Percentiles rank a stretch among this genome's conserved stretches.
These are phyloP conservation scores for Phasia obesa DNA, from an alignment of 2,888 invertebrate species.

Conservation along the genomic window DNA sequence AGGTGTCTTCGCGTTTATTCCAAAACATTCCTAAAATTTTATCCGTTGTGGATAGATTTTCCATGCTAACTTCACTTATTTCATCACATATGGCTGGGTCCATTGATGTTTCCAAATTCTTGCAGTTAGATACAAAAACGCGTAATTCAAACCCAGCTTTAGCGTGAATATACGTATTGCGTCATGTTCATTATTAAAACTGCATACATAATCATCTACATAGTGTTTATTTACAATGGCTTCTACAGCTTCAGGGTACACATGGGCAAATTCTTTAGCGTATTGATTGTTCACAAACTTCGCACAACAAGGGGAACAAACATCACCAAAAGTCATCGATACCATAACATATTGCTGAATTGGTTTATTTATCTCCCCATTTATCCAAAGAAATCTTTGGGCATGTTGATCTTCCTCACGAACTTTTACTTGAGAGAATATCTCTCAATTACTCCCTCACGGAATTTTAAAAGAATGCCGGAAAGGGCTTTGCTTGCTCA, in stretches of 20 bases:
- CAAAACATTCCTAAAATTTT: conserved; percentile 37
- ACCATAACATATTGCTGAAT: conserved; percentile 66
- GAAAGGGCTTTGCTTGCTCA: too few relatives aligned
- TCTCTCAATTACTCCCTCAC: conserved; percentile 47
- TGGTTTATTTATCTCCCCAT: conserved; percentile 31
- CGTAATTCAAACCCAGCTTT: conserved; percentile 30
- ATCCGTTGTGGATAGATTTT: conserved; percentile 37
- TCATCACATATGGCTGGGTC: background rate
- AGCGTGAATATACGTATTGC: conserved; percentile 20
- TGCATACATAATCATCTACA: conserved; percentile 66
- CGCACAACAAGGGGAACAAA: conserved; percentile 70
- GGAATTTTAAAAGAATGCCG: too few relatives aligned
- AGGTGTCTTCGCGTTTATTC: conserved; percentile 8
- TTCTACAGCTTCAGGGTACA: conserved; percentile 33
- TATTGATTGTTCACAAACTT: conserved; percentile 69
- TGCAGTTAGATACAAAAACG: conserved; percentile 38
- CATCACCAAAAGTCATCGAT: conserved; percentile 72
- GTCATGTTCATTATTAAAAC: conserved; percentile 50
- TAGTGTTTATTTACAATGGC: conserved; percentile 59
- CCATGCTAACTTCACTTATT: background rate
- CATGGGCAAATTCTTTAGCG: conserved; percentile 26
- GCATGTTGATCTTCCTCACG: conserved; percentile 69
- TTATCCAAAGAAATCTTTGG: conserved; percentile 72
- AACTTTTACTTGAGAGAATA: conserved; percentile 46
- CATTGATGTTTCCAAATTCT: conserved; percentile 19